Conservation (phyloP, 2,113 vertebrate genomes). For the Melanerpes aurifrons region DNA sequence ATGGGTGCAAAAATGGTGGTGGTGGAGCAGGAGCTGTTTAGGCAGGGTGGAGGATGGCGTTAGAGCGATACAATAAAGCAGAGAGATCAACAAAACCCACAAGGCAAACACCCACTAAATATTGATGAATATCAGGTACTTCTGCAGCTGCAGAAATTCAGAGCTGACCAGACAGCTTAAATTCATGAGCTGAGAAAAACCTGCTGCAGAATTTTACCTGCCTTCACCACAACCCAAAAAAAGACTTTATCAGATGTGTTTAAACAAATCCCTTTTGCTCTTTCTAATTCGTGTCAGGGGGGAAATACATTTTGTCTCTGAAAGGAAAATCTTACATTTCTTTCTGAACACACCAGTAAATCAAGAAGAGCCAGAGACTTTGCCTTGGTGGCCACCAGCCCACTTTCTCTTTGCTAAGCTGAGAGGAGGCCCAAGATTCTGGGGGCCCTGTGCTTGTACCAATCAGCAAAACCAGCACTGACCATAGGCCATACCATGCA, state of each 20-base stretch:
- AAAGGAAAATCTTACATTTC: neutral
- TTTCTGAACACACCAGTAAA: constrained; percentile 11
- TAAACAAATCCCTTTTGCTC: constrained; percentile 2
- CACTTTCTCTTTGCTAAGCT: neutral
- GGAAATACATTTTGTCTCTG: neutral
- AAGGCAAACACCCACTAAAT: neutral
- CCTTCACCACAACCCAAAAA: neutral
- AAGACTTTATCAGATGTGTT: constrained; percentile 27
- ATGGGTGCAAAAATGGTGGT: no score
- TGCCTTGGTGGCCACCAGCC: accelerated
- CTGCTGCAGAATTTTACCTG: neutral
- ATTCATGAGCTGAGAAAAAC: neutral
- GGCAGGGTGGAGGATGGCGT: no score
- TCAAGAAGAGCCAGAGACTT: neutral
- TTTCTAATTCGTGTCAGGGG: constrained; percentile 23
- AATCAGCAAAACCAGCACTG: neutral
- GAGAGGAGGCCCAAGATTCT: neutral
- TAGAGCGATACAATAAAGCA: neutral
- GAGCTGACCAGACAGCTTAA: neutral
- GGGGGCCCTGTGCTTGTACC: neutral
- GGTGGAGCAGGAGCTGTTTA: no score
- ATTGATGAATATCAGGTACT: neutral
- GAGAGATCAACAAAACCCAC: neutral
- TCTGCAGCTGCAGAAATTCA: neutral
- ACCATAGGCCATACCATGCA: accelerated